A percentile compares a stretch with the other conserved stretches of the same genome.
These are phyloP conservation scores for Schizopygopsis pylzovi DNA, from an alignment of 2,797 vertebrate species.

Conservation along the genomic window DNA sequence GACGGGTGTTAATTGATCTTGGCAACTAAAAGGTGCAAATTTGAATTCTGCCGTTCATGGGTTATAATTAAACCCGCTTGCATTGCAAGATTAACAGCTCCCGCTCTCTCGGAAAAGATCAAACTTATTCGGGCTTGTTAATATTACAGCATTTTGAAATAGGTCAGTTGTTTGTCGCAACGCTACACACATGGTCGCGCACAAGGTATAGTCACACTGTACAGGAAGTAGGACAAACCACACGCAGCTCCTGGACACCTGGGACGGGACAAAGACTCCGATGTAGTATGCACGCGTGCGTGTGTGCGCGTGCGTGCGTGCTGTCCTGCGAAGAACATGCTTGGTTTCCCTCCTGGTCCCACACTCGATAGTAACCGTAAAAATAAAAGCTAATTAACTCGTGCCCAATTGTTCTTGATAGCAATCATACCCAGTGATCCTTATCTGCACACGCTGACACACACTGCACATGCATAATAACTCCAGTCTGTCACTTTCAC, in stretches of 20 bases:
- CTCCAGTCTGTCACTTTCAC: slow-evolving; percentile 6
- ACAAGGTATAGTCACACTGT: slow-evolving; percentile 70
- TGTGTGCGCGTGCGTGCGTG: slow-evolving; percentile 55
- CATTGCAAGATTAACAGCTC: not conserved
- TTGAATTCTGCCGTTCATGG: not conserved
- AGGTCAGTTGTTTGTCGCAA: slow-evolving; percentile 80
- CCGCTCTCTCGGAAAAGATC: not conserved
- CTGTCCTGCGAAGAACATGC: slow-evolving; percentile 43
- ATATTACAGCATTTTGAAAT: slow-evolving; percentile 68
- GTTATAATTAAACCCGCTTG: not conserved
- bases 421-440: slow-evolving; percentile 36
- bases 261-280: slow-evolving; percentile 73
- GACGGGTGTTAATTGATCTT: slow-evolving; percentile 50
- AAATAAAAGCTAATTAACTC: slow-evolving; percentile 58
- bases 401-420: slow-evolving; percentile 28
- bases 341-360: slow-evolving; percentile 44
- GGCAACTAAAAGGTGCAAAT: slow-evolving; percentile 38
- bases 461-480: slow-evolving; percentile 15
- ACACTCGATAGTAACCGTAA: slow-evolving; percentile 44
- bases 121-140: not conserved
- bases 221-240: slow-evolving; percentile 81
- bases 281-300: slow-evolving; percentile 52
- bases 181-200: slow-evolving; percentile 59
- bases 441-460: slow-evolving; percentile 24
- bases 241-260: slow-evolving; percentile 80